These are phyloP conservation scores for Pogonognathellus flavescens DNA, from an alignment of 1,140 invertebrate species.

Conservation along the genomic window DNA sequence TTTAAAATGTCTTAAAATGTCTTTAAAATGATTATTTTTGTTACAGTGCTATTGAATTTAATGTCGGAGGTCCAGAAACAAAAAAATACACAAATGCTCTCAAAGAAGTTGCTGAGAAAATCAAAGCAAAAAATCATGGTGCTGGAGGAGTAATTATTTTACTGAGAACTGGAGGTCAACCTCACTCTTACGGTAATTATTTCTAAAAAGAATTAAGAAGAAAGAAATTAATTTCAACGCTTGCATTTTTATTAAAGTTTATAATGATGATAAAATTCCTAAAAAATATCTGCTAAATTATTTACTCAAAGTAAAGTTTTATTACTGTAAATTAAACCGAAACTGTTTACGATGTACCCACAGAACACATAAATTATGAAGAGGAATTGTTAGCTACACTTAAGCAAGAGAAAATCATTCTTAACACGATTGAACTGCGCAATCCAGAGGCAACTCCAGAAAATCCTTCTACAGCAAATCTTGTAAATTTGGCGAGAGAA, in stretches of 20 bases:
- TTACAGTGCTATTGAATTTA: not conserved
- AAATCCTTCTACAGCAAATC: not conserved
- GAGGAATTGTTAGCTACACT: slow-evolving; percentile 6
- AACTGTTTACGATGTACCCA: not conserved
- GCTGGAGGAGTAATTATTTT: slow-evolving; percentile 53
- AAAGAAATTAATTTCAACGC: too few species aligned
- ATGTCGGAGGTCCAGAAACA: slow-evolving; percentile 1
- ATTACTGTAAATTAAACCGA: not conserved
- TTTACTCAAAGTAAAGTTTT: not conserved
- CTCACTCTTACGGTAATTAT: not conserved
- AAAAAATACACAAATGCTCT: slow-evolving; percentile 54
- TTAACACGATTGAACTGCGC: not conserved
- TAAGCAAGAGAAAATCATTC: not conserved
- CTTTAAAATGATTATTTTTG: not conserved
- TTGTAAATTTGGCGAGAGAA: slow-evolving; percentile 13
- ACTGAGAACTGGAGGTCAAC: slow-evolving; percentile 43
- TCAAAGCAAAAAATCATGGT: slow-evolving; percentile 46
- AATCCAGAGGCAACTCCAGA: not conserved
- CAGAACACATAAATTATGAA: slow-evolving; percentile 21
- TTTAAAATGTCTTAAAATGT: not conserved
- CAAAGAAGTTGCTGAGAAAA: slow-evolving; percentile 53
- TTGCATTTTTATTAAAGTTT: too few species aligned
- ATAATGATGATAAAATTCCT: too few species aligned
- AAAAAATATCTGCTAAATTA: too few species aligned
- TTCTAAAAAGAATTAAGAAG: too few species aligned